Base-by-base conservation (phyloP, 2,113 vertebrate species). In the Polyodon spathula region DNA sequence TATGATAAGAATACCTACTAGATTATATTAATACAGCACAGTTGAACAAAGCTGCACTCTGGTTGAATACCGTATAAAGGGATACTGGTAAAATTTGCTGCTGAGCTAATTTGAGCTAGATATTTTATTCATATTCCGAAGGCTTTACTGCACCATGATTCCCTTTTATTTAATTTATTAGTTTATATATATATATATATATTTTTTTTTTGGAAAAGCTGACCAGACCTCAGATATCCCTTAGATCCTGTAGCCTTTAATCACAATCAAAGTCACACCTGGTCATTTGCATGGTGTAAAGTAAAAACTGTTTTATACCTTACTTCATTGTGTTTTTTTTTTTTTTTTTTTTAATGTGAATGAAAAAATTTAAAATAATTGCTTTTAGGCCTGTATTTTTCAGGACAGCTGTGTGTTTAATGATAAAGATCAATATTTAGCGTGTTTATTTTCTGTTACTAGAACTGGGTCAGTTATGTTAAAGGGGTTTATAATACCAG, bases 301-400 rank as follows among this genome's bases (percentile, higher is more conserved):
- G 11, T 50, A 50, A 14, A 50, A 50, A 12, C 11, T 14, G 46
- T n/a, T 50, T 14, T 12, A 12, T 2, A 50, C 11, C 11, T 50
- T 12, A 50, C 4, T 8, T n/a, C n/a, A 50, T 5, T n/a, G 73
- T 15, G 66, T 37, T 58, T n/a, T n/a, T n/a, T n/a, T n/a, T n/a
- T n/a, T n/a, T n/a, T n/a, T n/a, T n/a, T n/a, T n/a, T n/a, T n/a
- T n/a, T n/a, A n/a, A n/a, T n/a, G n/a, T n/a, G n/a, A n/a, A n/a
- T n/a, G n/a, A n/a, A n/a, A n/a, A n/a, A n/a, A n/a, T n/a, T n/a
- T n/a, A n/a, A n/a, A n/a, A n/a, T n/a, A n/a, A n/a, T n/a, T n/a
- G n/a, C n/a, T n/a, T n/a, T n/a, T n/a, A n/a, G n/a, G n/a, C n/a
- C n/a, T n/a, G n/a, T n/a, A n/a, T n/a, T n/a, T n/a, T n/a, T n/a